Percentiles rank a stretch among this genome's conserved stretches.
phyloP scores from a whole-genome alignment of 1,140 invertebrate genomes.

The Halictus rubicundus region DNA sequence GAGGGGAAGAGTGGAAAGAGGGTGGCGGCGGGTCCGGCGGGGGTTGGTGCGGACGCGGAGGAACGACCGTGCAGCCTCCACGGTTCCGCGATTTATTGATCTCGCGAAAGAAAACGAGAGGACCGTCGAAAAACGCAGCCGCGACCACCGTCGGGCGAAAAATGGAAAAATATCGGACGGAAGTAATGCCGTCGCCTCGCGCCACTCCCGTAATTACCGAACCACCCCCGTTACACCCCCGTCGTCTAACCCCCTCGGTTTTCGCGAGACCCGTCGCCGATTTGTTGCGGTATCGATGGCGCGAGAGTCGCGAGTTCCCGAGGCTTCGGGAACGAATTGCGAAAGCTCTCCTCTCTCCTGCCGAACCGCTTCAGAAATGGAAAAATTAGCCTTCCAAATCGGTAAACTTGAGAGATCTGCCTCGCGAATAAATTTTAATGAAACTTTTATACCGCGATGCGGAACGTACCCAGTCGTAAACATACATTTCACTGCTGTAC shows the following conservation, averaged over 20 bases:
- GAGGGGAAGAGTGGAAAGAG: background rate
- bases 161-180: slow-evolving; percentile 56
- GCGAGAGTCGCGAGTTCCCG: too few relatives aligned
- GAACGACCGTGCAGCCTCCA: slow-evolving; percentile 45
- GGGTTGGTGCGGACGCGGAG: slow-evolving; percentile 31
- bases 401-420: too few relatives aligned
- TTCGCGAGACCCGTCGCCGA: slow-evolving; percentile 43
- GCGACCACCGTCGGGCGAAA: slow-evolving; percentile 25
- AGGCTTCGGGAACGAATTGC: too few relatives aligned
- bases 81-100: slow-evolving; percentile 64
- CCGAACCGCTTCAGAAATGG: too few relatives aligned
- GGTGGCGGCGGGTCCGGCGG: background rate
- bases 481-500: too few relatives aligned
- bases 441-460: too few relatives aligned
- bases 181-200: slow-evolving; percentile 27
- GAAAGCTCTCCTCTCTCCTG: too few relatives aligned
- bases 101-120: slow-evolving; percentile 51
- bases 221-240: too few relatives aligned
- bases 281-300: slow-evolving; percentile 45
- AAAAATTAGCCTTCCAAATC: too few relatives aligned
- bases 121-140: slow-evolving; percentile 54
- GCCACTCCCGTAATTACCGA: slow-evolving; percentile 50
- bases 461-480: too few relatives aligned
- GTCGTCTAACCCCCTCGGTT: background rate
- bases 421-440: too few relatives aligned